These are phyloP conservation scores for Heterotilapia buettikoferi DNA, from an alignment of 2,113 vertebrate species.

Conservation along the genomic window DNA sequence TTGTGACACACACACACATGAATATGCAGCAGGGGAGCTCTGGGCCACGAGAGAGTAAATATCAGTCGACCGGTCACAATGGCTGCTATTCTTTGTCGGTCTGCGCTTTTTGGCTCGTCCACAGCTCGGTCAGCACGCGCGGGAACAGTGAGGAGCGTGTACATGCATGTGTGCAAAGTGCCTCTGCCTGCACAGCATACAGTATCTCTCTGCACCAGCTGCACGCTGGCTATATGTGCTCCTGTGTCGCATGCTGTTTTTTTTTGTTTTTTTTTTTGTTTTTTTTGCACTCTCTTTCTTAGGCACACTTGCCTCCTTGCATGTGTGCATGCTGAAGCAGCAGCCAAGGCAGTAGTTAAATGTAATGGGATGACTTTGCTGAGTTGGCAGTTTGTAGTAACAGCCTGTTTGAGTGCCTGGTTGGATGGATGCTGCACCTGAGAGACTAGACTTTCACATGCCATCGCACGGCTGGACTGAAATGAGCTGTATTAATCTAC, in stretches of 20 bases:
- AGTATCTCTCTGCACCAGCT: not conserved
- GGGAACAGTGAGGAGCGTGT: not conserved
- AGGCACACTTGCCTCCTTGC: not conserved
- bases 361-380: constrained; percentile 46
- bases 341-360: constrained; percentile 31
- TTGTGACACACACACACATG: not conserved
- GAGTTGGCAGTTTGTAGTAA: constrained; percentile 32
- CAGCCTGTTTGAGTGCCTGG: constrained; percentile 4
- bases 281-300: not conserved
- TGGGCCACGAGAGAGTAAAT: constrained; percentile 15
- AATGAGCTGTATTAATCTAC: not conserved
- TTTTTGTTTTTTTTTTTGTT: not conserved
- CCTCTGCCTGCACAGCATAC: not conserved
- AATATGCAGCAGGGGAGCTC: constrained; percentile 31
- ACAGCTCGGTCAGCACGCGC: not conserved
- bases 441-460: constrained; percentile 17
- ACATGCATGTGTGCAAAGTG: not conserved
- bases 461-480: not conserved
- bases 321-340: constrained; percentile 26
- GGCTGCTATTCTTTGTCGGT: constrained; percentile 25
- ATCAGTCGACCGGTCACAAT: constrained; percentile 16
- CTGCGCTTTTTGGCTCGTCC: not conserved
- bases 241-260: not conserved
- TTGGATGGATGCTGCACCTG: constrained; percentile 28
- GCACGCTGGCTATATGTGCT: not conserved